Evolutionary conservation across 2,888 invertebrate species (phyloP), one percentile per base, ranked within the genome.

Genomic region (Sinotaia quadrata): DNA sequence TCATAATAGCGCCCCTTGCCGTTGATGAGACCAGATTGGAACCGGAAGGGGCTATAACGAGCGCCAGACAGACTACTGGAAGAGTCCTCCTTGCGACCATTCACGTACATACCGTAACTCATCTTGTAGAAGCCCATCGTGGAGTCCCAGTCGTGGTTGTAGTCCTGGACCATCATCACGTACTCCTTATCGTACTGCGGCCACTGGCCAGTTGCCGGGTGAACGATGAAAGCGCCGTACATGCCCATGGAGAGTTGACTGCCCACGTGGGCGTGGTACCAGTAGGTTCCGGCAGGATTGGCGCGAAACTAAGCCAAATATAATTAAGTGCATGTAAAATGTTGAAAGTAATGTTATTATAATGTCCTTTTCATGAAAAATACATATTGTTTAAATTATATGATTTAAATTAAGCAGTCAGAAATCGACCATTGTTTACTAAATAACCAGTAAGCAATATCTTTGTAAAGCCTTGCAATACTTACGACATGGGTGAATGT

Each of bases 21-120:
- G 61, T 83, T 83, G 37, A 83, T 77, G 27, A 83, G 62, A 0
- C 75, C 79, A 2, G 80, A 76, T 12, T 77, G 73, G 24, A 72
- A 69, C n/a, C 34, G 58, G 37, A 69, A 72, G 44, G 33, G 36
- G 56, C 72, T 72, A 52, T 51, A 63, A 0, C 21, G 7, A 31
- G 63, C 54, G 0, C 31, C 41, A 31, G 49, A 49, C 37, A 63
- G 41, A 21, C 12, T 51, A 3, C 8, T 8, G 27, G 12, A 4
- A 15, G 29, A 18, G 2, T 4, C 12, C 37, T 36, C 62, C 31
- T 54, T 62, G n/a, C 27, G 12, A 18, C 62, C 62, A 29, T 51
- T 12, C 51, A 52, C 52, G 37, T 52, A 62, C 62, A 62, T 62
- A 24, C 62, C 62, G 37, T 36, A 54, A 51, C 52, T 51, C 72